Evolutionary conservation across 1,140 invertebrate genomes (phyloP), one percentile per base, ranked within the genome.

Genomic region (Euura saliciscinereae): DNA sequence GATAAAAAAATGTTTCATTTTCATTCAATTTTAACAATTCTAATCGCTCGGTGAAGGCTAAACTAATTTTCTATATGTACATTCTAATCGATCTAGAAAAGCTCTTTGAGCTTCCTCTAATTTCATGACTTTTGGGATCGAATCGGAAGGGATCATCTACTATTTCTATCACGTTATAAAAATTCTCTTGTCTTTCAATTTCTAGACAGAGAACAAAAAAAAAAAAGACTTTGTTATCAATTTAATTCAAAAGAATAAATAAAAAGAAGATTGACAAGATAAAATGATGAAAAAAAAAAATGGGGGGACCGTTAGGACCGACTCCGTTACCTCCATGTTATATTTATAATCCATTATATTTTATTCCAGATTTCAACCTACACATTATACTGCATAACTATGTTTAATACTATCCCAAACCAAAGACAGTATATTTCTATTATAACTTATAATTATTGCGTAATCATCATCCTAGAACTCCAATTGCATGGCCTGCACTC

Each of bases 291-390:
- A 59, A 59, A 51, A 51, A 59, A 8, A 59, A 59, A 4, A 11
- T 28, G 28, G 28, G 28, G 13, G 51, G 51, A 59, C 51, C 13
- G 51, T 59, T 59, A 59, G 51, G 51, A 3, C 13, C 51, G 13
- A 11, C 67, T 70, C 80, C 74, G 13, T 28, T 28, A 42, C 68
- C 71, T 74, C 73, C 45, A 74, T 76, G 74, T 84, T 82, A 85
- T 80, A 80, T 83, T 28, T 85, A 83, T 84, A 86, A 87, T 84
- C 82, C 80, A 83, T 82, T 75, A 85, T 86, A 86, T 86, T 86
- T 87, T 84, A 87, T 87, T 86, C 83, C 85, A 86, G 85, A 86
- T 85, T 85, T 77, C 81, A 79, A 83, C 78, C 84, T 78, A 81
- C 78, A 82, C 82, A 78, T 66, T 77, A 76, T 82, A 82, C 75